phyloP scores from a whole-genome alignment of 1,140 invertebrate genomes.

The Daktulosphaira vitifoliae region DNA sequence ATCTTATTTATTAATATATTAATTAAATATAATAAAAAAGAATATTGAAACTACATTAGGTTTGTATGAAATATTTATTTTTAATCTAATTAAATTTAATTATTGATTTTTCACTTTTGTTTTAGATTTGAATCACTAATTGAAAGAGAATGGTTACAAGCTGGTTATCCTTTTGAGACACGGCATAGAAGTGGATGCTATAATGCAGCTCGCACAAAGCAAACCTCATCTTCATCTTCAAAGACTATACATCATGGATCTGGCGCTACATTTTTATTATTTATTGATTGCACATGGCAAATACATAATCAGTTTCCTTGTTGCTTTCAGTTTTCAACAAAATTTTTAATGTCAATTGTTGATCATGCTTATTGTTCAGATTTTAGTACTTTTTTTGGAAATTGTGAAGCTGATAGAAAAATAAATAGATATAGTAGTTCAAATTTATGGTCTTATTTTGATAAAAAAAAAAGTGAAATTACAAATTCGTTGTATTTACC shows the following conservation, averaged over 20 bases:
- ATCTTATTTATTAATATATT: too few relatives aligned
- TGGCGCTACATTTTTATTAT: conserved; percentile 73
- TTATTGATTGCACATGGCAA: conserved; percentile 93
- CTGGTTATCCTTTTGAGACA: conserved; percentile 85
- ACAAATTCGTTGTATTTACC: conserved; percentile 95
- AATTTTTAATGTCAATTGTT: conserved; percentile 79
- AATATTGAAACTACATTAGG: too few relatives aligned
- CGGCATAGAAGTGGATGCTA: conserved; percentile 74
- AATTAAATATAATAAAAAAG: too few relatives aligned
- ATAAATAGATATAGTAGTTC: conserved; percentile 54
- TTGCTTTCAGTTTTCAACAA: conserved; percentile 93
- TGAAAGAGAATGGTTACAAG: conserved; percentile 94
- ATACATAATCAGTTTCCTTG: conserved; percentile 92
- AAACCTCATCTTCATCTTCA: conserved; percentile 51
- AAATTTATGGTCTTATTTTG: conserved; percentile 88
- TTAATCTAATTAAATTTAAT: too few relatives aligned
- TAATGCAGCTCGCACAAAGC: conserved; percentile 43
- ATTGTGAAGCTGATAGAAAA: conserved; percentile 77
- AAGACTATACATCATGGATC: conserved; percentile 24
- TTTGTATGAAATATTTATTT: too few relatives aligned
- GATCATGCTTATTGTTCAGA: conserved; percentile 91
- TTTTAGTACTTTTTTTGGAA: conserved; percentile 84
- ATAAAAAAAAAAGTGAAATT: conserved; percentile 63
- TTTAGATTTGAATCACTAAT: conserved; percentile 84
- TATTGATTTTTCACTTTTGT: conserved; percentile 34